Evolutionary conservation across 1,140 invertebrate species (phyloP).

Genomic region (Philotrypesis tridentata): DNA sequence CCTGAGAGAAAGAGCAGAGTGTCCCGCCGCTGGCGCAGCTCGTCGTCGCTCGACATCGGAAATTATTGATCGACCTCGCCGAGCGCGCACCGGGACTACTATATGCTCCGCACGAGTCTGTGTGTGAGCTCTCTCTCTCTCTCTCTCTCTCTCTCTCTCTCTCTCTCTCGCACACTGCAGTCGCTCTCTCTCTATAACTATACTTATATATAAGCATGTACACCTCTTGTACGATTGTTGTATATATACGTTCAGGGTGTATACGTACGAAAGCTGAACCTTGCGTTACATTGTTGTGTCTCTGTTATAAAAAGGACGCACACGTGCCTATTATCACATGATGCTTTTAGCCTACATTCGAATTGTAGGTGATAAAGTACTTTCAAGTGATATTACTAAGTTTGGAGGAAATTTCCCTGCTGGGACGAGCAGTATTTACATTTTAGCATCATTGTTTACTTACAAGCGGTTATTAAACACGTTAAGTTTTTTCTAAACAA

Average conservation of each 20-base stretch:
- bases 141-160: background rate
- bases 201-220: background rate
- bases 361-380: too few species aligned
- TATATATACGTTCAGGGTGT: too few species aligned
- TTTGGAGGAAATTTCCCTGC: too few species aligned
- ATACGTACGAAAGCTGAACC: too few species aligned
- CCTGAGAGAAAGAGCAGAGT: background rate
- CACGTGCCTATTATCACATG: background rate
- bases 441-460: too few species aligned
- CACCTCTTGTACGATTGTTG: background rate
- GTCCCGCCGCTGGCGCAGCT: slow-evolving; percentile 1
- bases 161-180: background rate
- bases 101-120: background rate
- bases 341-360: background rate
- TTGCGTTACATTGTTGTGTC: background rate
- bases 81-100: background rate
- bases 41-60: slow-evolving; percentile 7
- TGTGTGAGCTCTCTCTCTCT: background rate
- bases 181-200: background rate
- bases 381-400: too few species aligned
- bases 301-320: background rate
- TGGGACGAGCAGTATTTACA: too few species aligned
- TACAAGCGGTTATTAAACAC: too few species aligned
- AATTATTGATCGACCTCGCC: slow-evolving; percentile 15
- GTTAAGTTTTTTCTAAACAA: too few species aligned